Percentiles rank a stretch among this genome's conserved stretches.
Evolutionary conservation across 2,888 invertebrate genomes (phyloP).

Genomic region (Synergus itoensis): DNA sequence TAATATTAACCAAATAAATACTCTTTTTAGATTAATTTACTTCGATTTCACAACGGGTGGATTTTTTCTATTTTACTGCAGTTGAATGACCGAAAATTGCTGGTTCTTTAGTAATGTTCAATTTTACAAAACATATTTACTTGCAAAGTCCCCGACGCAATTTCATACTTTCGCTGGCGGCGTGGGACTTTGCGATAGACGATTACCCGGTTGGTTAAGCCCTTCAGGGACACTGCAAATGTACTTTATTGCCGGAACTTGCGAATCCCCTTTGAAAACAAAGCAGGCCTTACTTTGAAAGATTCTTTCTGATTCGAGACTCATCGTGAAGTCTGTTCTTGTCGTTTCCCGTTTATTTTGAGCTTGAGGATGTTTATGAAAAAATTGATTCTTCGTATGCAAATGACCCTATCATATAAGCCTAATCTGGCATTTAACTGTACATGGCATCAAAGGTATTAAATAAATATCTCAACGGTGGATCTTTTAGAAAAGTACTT

Average conservation of each 20-base stretch:
- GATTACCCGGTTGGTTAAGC: slow-evolving; percentile 27
- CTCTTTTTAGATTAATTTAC: neutral
- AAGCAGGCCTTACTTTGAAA: slow-evolving; percentile 17
- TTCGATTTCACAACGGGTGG: neutral
- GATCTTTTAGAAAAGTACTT: neutral
- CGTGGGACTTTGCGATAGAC: slow-evolving; percentile 12
- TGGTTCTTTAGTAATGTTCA: neutral
- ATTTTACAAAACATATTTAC: neutral
- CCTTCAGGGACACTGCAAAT: slow-evolving; percentile 32
- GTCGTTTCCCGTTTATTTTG: slow-evolving; percentile 22
- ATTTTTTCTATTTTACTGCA: neutral
- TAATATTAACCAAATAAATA: neutral
- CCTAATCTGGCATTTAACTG: slow-evolving; percentile 26
- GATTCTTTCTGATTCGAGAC: neutral
- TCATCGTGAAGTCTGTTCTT: slow-evolving; percentile 21
- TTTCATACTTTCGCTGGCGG: slow-evolving; percentile 24
- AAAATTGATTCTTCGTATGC: slow-evolving; percentile 16
- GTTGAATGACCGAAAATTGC: neutral
- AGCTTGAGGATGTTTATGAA: neutral
- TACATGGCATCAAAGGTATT: neutral
- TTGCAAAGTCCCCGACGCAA: neutral
- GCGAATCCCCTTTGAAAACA: slow-evolving; percentile 9
- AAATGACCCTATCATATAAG: slow-evolving; percentile 9
- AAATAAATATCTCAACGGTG: neutral
- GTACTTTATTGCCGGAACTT: slow-evolving; percentile 34